Base-by-base conservation (phyloP, 2,888 invertebrate species). In the Hedychridium roseum region DNA sequence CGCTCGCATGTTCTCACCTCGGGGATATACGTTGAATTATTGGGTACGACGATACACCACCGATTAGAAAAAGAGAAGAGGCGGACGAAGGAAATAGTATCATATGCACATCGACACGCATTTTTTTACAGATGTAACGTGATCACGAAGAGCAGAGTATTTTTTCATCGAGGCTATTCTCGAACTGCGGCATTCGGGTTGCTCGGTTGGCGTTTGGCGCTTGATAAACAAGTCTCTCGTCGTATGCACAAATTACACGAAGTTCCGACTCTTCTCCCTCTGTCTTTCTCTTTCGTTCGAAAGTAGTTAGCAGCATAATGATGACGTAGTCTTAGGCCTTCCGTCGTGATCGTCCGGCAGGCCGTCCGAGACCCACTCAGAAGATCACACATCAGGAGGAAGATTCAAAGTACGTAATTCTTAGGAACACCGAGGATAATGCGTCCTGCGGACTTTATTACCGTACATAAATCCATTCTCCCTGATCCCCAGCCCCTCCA, bases 141-240 rank as follows among this genome's bases (percentile, higher is more conserved):
- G n/a, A 53, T 56, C 50, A 50, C 49, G 43, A 47, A 54, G 51
- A 51, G 46, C 44, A 42, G 57, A 61, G 55, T 58, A 58, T 56
- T 53, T 50, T 53, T 26, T 40, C 28, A 42, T 41, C 43, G 35
- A 47, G 38, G 23, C 9, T 23, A 23, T 7, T 5, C n/a, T n/a
- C 2, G 32, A 37, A 30, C 38, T 38, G 34, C 41, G 44, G 49
- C 54, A 48, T 27, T 52, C 40, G 30, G 37, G 56, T 53, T 50
- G 50, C 53, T 63, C 17, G 30, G 34, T 23, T 49, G 47, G 42
- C 37, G 45, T 66, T 64, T 66, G 65, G 66, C 65, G 66, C 65
- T 66, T 56, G n/a, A 35, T 43, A 58, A 43, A 49, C 43, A 46
- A 51, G 42, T 40, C 48, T 38, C 21, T 18, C n/a, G n/a, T n/a